Evolutionary conservation across 2,888 invertebrate genomes (phyloP).

Genomic region (Acanthacorydalis orientalis): DNA sequence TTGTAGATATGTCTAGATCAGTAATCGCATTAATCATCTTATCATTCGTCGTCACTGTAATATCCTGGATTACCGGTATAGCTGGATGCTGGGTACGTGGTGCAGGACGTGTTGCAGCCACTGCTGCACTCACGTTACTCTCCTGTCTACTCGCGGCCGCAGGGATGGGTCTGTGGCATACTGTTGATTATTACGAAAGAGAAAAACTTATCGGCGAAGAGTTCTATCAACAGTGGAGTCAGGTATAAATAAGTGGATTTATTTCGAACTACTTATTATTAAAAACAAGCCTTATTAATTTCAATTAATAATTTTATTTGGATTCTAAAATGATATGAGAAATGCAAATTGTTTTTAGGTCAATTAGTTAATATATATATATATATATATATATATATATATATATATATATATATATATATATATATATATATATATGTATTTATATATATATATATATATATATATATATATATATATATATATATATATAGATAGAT

Average conservation of each 20-base stretch:
- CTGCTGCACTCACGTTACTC: slow-evolving; percentile 76
- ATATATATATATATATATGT: too few relatives aligned
- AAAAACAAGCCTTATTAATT: too few relatives aligned
- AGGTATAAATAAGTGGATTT: slow-evolving; percentile 32
- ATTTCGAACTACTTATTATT: too few relatives aligned
- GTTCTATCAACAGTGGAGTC: slow-evolving; percentile 84
- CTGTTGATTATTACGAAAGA: slow-evolving; percentile 88
- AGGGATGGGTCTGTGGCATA: slow-evolving; percentile 92
- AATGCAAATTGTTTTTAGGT: too few relatives aligned
- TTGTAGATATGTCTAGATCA: slow-evolving; percentile 72
- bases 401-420: too few relatives aligned
- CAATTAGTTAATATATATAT: too few relatives aligned
- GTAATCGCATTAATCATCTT: slow-evolving; percentile 88
- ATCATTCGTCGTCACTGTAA: slow-evolving; percentile 77
- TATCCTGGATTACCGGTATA: slow-evolving; percentile 90
- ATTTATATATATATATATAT: too few relatives aligned
- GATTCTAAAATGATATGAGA: too few relatives aligned
- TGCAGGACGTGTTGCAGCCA: slow-evolving; percentile 83
- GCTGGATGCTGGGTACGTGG: slow-evolving; percentile 95
- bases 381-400: too few relatives aligned
- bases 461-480: too few relatives aligned
- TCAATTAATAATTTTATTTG: too few relatives aligned
- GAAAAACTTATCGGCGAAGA: slow-evolving; percentile 86
- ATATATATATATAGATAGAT: too few relatives aligned
- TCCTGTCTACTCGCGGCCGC: slow-evolving; percentile 81